phyloP scores from a whole-genome alignment of 2,113 vertebrate genomes.

The Trematomus loennbergii region DNA sequence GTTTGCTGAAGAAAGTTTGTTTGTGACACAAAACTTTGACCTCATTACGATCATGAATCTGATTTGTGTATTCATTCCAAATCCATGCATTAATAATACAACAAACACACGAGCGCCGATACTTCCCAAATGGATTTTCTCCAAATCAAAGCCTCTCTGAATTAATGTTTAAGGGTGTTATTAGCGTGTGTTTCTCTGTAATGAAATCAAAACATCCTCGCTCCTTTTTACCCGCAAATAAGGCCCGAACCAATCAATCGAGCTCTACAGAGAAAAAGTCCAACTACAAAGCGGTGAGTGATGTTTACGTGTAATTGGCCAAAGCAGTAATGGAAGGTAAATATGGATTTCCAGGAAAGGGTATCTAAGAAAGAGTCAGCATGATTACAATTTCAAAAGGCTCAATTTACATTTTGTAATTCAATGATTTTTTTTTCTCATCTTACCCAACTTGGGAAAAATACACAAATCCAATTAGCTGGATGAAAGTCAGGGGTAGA shows the following conservation, averaged over 20 bases:
- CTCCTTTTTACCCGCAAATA: slow-evolving; percentile 65
- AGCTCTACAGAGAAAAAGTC: slow-evolving; percentile 32
- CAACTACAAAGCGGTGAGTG: slow-evolving; percentile 75
- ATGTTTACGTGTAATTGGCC: slow-evolving; percentile 80
- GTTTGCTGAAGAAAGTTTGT: slow-evolving; percentile 31
- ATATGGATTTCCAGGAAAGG: slow-evolving; percentile 76
- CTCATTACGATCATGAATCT: background rate
- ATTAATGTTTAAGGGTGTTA: slow-evolving; percentile 78
- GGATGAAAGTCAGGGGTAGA: slow-evolving; percentile 19
- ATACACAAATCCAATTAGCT: slow-evolving; percentile 39
- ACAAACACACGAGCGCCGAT: slow-evolving; percentile 69
- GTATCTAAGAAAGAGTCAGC: slow-evolving; percentile 43
- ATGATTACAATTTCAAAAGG: slow-evolving; percentile 60
- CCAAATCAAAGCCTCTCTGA: slow-evolving; percentile 75
- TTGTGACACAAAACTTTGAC: background rate
- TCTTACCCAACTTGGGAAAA: slow-evolving; percentile 16
- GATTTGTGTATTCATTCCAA: slow-evolving; percentile 45
- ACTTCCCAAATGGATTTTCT: slow-evolving; percentile 64
- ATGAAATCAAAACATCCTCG: slow-evolving; percentile 69
- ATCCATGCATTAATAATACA: slow-evolving; percentile 80
- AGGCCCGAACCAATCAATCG: slow-evolving; percentile 68
- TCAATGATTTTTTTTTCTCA: slow-evolving; percentile 26
- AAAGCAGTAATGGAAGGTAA: slow-evolving; percentile 76
- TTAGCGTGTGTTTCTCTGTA: slow-evolving; percentile 65
- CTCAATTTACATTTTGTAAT: slow-evolving; percentile 62